Evolutionary conservation across 2,113 vertebrate genomes (phyloP), one percentile per base, ranked within the genome.

Genomic region (Pithys albifrons): DNA sequence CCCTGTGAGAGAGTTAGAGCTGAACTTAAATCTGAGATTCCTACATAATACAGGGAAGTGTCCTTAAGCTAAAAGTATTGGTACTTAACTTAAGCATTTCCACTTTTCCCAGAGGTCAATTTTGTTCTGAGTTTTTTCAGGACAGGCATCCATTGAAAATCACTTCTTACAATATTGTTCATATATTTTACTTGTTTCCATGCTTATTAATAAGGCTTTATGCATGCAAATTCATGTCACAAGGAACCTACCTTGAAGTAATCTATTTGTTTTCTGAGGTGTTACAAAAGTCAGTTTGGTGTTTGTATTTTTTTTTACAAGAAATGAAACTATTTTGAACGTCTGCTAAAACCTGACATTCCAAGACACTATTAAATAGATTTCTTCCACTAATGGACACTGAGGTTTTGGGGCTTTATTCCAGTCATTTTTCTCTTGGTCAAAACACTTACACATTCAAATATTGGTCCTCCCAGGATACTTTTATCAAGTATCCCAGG

Each of bases 401-500:
- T 45, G 52, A 94, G 49, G 9, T 73, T 79, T 80, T 65, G 78
- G 41, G 31, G 20, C 19, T 91, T 90, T 73, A 55, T 89, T 91
- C 39, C 20, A 62, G 64, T 52, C 66, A 28, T 41, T 89, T 76
- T 51, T 3, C 35, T 91, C 80, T 67, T 95, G 92, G 80, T 95
- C 83, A 88, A 95, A 97, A 97, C 59, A 46, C 69, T 95, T 95
- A 95, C 96, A 77, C 57, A 46, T 70, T 94, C 94, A 96, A 96
- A 79, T 97, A 81, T 85, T 96, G 93, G 93, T 88, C 91, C 91
- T 97, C 91, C 83, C 58, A 78, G 92, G 77, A 89, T 97, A 95
- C 96, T 98, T 98, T 97, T 97, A 96, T 75, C 88, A 95, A 88
- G 62, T 89, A 39, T 97, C 93, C 77, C 86, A 95, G 71, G 94